A percentile compares a stretch with the other conserved stretches of the same genome.
phyloP scores from a whole-genome alignment of 1,140 invertebrate genomes.

The Formica selysi region DNA sequence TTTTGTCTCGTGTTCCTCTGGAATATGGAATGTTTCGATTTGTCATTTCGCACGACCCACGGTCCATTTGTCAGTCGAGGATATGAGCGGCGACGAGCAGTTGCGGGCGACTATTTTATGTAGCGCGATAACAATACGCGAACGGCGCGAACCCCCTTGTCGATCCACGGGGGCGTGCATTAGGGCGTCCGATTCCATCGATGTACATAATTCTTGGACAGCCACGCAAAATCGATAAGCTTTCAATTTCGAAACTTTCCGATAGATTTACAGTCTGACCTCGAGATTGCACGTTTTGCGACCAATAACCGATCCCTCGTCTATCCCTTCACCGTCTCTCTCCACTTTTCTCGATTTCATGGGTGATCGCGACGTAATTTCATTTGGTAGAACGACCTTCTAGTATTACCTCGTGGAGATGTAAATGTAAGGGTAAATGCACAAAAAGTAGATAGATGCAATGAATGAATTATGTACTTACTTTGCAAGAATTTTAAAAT shows the following conservation, averaged over 20 bases:
- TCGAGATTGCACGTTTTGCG: constrained; percentile 44
- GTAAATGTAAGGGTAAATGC: constrained; percentile 37
- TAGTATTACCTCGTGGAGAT: constrained; percentile 23
- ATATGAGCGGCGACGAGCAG: constrained; percentile 65
- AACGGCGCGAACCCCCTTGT: not conserved
- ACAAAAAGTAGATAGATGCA: not conserved
- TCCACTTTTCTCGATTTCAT: not conserved
- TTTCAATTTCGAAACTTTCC: constrained; percentile 71
- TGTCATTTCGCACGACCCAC: constrained; percentile 73
- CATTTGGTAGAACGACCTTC: constrained; percentile 17
- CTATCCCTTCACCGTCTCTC: not conserved
- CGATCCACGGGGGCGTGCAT: constrained; percentile 27
- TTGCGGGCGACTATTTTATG: constrained; percentile 62
- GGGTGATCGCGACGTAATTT: constrained; percentile 29
- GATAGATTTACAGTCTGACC: constrained; percentile 60
- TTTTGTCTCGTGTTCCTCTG: constrained; percentile 63
- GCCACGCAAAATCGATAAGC: constrained; percentile 69
- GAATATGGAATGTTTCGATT: constrained; percentile 71
- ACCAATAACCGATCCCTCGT: constrained; percentile 45
- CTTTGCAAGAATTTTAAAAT: not conserved
- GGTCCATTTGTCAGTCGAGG: constrained; percentile 71
- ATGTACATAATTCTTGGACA: constrained; percentile 56
- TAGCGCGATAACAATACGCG: constrained; percentile 58
- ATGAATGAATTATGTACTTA: constrained; percentile 19
- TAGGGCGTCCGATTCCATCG: constrained; percentile 51